Evolutionary conservation across 2,797 vertebrate genomes (phyloP).

Genomic region (Melanotaenia maccullochi): DNA sequence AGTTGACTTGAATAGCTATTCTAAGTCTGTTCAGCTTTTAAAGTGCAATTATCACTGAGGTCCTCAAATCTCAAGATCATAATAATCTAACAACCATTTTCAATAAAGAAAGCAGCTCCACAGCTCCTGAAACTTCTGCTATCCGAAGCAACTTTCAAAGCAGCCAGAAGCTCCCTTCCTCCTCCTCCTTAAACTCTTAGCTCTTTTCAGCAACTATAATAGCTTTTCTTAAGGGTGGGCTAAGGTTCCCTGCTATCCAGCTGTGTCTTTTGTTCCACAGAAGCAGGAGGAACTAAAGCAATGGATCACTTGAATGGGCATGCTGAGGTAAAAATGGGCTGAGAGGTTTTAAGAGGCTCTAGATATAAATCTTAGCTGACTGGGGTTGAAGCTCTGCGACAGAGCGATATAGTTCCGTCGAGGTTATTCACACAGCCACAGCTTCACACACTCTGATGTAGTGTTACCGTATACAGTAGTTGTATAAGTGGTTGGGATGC

Average conservation of each 20-base stretch:
- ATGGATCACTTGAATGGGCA: slow-evolving; percentile 52
- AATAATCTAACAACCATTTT: neutral
- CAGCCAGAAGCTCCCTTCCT: slow-evolving; percentile 14
- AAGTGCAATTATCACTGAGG: neutral
- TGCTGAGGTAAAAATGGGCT: slow-evolving; percentile 10
- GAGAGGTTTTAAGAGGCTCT: slow-evolving; percentile 11
- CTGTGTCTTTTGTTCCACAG: slow-evolving; percentile 58
- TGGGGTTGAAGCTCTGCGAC: slow-evolving; percentile 19
- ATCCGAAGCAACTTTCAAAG: slow-evolving; percentile 20
- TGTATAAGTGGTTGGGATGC: neutral
- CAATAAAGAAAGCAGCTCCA: neutral
- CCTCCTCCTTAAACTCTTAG: slow-evolving; percentile 17
- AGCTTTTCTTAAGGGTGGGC: slow-evolving; percentile 49
- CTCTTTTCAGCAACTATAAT: slow-evolving; percentile 58
- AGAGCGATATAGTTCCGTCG: slow-evolving; percentile 34
- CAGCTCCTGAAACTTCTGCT: neutral
- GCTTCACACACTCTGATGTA: slow-evolving; percentile 1
- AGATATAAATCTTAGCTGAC: slow-evolving; percentile 56
- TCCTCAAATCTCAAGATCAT: neutral
- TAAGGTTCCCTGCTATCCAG: slow-evolving; percentile 44
- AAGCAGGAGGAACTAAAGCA: slow-evolving; percentile 61
- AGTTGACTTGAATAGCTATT: too few species aligned
- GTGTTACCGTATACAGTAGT: neutral
- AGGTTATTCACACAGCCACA: slow-evolving; percentile 16
- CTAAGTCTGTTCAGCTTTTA: too few species aligned